Percentiles rank a stretch among this genome's conserved stretches.
These are phyloP conservation scores for Caerostris extrusa DNA, from an alignment of 1,140 invertebrate species.

Conservation along the genomic window DNA sequence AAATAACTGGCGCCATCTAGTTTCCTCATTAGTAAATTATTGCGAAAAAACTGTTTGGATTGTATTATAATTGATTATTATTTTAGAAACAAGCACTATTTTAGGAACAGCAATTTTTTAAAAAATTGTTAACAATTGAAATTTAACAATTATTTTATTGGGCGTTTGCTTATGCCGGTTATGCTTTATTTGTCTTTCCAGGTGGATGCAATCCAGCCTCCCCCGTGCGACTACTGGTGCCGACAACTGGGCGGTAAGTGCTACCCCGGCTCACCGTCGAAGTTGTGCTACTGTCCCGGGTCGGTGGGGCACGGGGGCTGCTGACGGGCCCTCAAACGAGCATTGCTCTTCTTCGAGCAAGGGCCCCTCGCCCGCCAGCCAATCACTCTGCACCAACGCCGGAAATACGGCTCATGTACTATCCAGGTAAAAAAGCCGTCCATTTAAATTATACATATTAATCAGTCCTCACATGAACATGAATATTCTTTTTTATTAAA, in stretches of 20 bases:
- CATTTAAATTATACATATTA: too few relatives aligned
- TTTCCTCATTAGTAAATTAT: too few relatives aligned
- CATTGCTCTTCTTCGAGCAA: not conserved
- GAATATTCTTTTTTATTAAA: too few relatives aligned
- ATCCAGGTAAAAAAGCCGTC: conserved; percentile 51
- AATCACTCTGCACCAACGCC: conserved; percentile 57
- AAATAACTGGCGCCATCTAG: too few relatives aligned
- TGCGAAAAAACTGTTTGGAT: too few relatives aligned
- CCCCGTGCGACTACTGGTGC: conserved; percentile 43
- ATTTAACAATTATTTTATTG: too few relatives aligned
- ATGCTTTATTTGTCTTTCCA: not conserved
- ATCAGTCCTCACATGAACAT: too few relatives aligned
- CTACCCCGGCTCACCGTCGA: not conserved
- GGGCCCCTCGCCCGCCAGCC: conserved; percentile 63
- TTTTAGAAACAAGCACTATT: too few relatives aligned
- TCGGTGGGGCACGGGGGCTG: not conserved
- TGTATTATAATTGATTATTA: too few relatives aligned
- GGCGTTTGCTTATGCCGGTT: not conserved
- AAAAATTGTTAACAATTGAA: too few relatives aligned
- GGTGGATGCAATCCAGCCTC: conserved; percentile 53
- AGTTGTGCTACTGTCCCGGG: conserved; percentile 21
- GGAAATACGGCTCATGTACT: conserved; percentile 51
- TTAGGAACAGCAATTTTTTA: too few relatives aligned
- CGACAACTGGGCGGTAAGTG: conserved; percentile 43
- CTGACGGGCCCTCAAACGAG: not conserved